phyloP scores from a whole-genome alignment of 92 coral and sea anemone species.

The Bergia puertoricense region DNA sequence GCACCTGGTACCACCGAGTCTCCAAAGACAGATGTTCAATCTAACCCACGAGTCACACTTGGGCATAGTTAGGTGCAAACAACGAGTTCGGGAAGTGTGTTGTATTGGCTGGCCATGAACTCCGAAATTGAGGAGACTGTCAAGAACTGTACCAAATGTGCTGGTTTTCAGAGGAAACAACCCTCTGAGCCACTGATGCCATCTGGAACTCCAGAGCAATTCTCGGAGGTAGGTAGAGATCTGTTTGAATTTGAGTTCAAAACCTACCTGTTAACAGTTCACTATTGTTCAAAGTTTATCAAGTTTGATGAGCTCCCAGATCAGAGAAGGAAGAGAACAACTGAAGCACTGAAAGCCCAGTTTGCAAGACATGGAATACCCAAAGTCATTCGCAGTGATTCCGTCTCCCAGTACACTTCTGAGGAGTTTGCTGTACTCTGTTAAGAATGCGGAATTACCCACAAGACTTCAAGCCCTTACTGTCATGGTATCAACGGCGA shows the following conservation, averaged over 20 bases:
- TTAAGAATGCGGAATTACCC: constrained; percentile 15
- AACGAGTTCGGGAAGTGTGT: constrained; percentile 34
- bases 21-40: neutral
- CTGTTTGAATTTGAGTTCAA: constrained; percentile 43
- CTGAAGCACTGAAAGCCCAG: constrained; percentile 48
- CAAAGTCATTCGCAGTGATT: constrained; percentile 41
- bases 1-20: neutral
- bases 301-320: constrained; percentile 46
- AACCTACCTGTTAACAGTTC: constrained; percentile 47
- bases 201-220: constrained; percentile 31
- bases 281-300: constrained; percentile 46
- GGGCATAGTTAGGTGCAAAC: constrained; percentile 49
- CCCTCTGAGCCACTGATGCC: constrained; percentile 39
- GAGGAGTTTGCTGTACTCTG: constrained; percentile 32
- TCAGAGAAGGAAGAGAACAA: constrained; percentile 26
- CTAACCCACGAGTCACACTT: constrained; percentile 4
- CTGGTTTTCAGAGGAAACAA: constrained; percentile 35
- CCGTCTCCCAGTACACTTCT: constrained; percentile 44
- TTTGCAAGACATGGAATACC: constrained; percentile 52
- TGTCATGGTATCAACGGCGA: constrained; percentile 34
- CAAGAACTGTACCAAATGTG: constrained; percentile 48
- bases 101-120: constrained; percentile 53
- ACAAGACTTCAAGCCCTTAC: constrained; percentile 9
- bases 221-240: constrained; percentile 47
- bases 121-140: constrained; percentile 51